These are phyloP conservation scores for Aphidius gifuensis DNA, from an alignment of 1,140 invertebrate species.

Conservation along the genomic window DNA sequence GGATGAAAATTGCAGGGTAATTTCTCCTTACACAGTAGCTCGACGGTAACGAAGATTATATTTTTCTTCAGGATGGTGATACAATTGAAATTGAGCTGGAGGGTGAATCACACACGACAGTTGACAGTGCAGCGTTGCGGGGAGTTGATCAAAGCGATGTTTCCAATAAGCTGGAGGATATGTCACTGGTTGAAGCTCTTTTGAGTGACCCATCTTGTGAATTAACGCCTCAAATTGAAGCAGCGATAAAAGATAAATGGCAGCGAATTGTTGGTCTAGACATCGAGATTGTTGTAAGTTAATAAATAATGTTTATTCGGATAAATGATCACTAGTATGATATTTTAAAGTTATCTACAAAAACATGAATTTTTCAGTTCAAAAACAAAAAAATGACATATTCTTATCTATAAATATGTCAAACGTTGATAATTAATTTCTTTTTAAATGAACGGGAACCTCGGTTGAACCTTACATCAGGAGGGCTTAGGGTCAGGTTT, in stretches of 20 bases:
- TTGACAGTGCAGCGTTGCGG: conserved; percentile 60
- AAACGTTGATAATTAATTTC: no score
- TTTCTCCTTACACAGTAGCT: no score
- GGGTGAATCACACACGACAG: conserved; percentile 63
- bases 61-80: conserved; percentile 52
- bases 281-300: conserved; percentile 76
- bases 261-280: conserved; percentile 77
- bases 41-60: not conserved
- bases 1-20: no score
- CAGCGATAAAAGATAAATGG: conserved; percentile 81
- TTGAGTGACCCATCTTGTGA: conserved; percentile 58
- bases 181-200: conserved; percentile 53
- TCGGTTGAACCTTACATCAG: no score
- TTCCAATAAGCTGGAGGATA: conserved; percentile 62
- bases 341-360: no score
- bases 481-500: no score
- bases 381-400: no score
- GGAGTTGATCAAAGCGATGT: conserved; percentile 54
- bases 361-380: no score
- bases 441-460: no score
- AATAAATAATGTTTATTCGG: conserved; percentile 1
- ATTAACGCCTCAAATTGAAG: conserved; percentile 68
- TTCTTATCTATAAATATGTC: no score
- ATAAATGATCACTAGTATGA: no score
- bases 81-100: conserved; percentile 66